Base-by-base conservation (phyloP, 2,113 vertebrate species). In the Seriola rivoliana region DNA sequence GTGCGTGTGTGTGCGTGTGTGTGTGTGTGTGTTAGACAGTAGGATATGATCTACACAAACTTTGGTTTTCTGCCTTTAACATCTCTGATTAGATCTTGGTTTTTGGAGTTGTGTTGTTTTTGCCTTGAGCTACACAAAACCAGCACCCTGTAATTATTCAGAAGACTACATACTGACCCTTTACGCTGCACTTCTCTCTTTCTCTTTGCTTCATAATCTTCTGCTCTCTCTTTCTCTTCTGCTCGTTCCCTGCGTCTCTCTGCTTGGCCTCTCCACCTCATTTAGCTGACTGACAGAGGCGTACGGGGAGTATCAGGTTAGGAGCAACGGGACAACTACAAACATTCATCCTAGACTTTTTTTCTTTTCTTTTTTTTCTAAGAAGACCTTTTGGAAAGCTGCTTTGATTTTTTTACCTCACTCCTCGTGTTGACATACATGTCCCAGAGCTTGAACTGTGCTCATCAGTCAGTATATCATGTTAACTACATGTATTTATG, bases 211-310 rank as follows among this genome's bases (percentile, higher is more conserved):
- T 73, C 73, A 23, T 78, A 65, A 84, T 80, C 71, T 68, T 16
- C 29, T n/a, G 42, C 69, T 78, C 71, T 66, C 57, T 78, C 66
- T 92, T 92, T 93, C 94, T 93, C 89, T 90, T 90, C 94, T 92
- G 95, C 25, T 32, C 57, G 25, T 57, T 77, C 62, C n/a, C 48
- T 57, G 3, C 9, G 6, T 68, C 23, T 48, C 79, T 71, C 40
- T 36, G 82, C 72, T 76, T 50, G 58, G 59, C 85, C 81, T 88
- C 82, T 90, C 84, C 91, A 91, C 82, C 87, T 94, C 89, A 93
- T 95, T 93, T 92, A 92, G 66, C 84, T 88, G 90, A 93, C 21
- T 94, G 93, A 94, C 93, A 92, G 88, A 81, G 84, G 88, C 75
- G 83, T 88, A 86, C 81, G 40, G 88, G 85, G 74, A 72, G 90